phyloP scores from a whole-genome alignment of 2,888 invertebrate genomes.

The Sarcophaga variegata region DNA sequence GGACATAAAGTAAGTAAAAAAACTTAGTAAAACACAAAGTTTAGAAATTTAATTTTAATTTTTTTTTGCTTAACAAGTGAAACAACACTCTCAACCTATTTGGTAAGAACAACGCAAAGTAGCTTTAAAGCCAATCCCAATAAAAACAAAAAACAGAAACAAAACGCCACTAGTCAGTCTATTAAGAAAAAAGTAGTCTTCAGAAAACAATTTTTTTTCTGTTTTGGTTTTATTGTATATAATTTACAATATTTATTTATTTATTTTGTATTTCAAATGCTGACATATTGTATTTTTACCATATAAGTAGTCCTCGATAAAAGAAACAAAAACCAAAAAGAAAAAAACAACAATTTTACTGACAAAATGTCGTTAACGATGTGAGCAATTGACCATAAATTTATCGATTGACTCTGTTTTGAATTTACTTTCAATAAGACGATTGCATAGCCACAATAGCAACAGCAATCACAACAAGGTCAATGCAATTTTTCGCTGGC shows the following conservation, averaged over 20 bases:
- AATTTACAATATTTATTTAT: slow-evolving; percentile 18
- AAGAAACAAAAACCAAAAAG: neutral
- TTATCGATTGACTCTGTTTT: slow-evolving; percentile 15
- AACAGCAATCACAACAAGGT: slow-evolving; percentile 55
- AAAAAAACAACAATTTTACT: slow-evolving; percentile 40
- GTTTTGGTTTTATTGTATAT: neutral
- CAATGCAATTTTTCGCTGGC: slow-evolving; percentile 41
- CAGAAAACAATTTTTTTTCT: neutral
- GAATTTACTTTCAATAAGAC: slow-evolving; percentile 34
- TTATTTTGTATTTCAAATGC: neutral
- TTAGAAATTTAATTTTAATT: no score
- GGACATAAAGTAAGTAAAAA: no score
- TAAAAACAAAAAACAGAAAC: neutral
- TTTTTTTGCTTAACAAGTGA: neutral
- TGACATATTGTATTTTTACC: slow-evolving; percentile 54
- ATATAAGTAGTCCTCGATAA: slow-evolving; percentile 50
- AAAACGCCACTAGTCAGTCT: neutral
- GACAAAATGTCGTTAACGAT: slow-evolving; percentile 32
- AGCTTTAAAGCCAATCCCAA: slow-evolving; percentile 35
- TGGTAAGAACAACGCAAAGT: slow-evolving; percentile 4
- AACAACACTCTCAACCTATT: neutral
- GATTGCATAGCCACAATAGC: slow-evolving; percentile 14
- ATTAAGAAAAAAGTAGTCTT: slow-evolving; percentile 4
- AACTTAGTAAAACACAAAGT: neutral
- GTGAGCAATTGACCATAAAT: slow-evolving; percentile 56